Evolutionary conservation across 2,113 vertebrate genomes (phyloP).

Genomic region (Hipposideros armiger): DNA sequence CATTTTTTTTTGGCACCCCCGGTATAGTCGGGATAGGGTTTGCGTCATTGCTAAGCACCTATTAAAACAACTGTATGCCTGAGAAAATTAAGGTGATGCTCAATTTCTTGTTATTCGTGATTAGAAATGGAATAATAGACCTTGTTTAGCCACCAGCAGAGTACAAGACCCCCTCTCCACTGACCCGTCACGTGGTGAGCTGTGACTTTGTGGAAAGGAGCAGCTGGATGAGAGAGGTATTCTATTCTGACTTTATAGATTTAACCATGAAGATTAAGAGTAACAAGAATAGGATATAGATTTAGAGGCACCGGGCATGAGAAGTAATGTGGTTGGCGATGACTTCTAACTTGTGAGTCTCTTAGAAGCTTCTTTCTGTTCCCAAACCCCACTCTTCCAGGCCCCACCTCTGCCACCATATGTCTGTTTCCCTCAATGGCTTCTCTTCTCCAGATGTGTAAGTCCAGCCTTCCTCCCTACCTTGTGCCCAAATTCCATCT

Average conservation of each 20-base stretch:
- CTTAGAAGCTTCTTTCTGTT: neutral
- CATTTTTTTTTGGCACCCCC: no score
- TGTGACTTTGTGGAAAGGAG: neutral
- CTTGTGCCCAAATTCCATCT: neutral
- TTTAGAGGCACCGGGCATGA: neutral
- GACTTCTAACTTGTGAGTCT: neutral
- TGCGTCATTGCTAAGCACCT: slow-evolving; percentile 4
- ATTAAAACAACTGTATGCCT: neutral
- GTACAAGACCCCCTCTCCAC: neutral
- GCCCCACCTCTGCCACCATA: accelerated
- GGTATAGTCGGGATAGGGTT: neutral
- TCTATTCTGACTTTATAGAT: neutral
- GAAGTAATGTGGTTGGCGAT: neutral
- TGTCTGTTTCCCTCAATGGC: neutral
- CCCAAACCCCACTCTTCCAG: neutral
- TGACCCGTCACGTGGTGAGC: neutral
- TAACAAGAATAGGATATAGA: neutral
- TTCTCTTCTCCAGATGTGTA: neutral
- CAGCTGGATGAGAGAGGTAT: neutral
- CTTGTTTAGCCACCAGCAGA: neutral
- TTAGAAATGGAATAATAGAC: neutral
- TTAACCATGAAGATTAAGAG: neutral
- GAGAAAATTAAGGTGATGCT: neutral
- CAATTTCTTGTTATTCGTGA: neutral
- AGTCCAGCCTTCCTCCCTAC: neutral